Percentiles rank a stretch among this genome's conserved stretches.
Conservation (phyloP, 2,888 invertebrate genomes). For the Amblyteles armatorius region DNA sequence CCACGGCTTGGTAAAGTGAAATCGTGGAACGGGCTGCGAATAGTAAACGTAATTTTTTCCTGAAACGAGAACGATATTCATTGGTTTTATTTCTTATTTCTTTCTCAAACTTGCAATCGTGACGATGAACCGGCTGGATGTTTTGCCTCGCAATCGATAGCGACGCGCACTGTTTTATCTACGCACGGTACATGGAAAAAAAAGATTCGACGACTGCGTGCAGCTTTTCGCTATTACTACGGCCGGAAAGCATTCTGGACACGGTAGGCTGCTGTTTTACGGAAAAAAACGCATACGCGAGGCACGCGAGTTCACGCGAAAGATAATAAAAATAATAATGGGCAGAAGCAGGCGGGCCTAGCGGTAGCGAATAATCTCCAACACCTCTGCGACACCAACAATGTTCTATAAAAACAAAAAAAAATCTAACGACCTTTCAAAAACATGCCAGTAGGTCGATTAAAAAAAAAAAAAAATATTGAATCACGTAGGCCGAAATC, state of each 20-base stretch:
- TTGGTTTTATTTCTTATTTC: slow-evolving; percentile 41
- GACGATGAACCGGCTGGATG: background rate
- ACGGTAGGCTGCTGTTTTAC: background rate
- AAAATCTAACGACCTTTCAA: slow-evolving; percentile 47
- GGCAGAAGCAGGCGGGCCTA: slow-evolving; percentile 32
- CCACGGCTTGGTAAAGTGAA: slow-evolving; percentile 84
- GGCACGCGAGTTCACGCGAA: slow-evolving; percentile 4
- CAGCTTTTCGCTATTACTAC: background rate
- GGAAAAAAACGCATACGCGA: background rate
- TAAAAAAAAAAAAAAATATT: slow-evolving; percentile 36
- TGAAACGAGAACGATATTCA: slow-evolving; percentile 78
- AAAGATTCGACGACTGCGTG: background rate
- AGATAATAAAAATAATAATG: slow-evolving; percentile 11
- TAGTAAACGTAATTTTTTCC: slow-evolving; percentile 83
- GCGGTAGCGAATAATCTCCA: slow-evolving; percentile 34
- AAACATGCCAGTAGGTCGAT: slow-evolving; percentile 59
- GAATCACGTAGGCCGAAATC: slow-evolving; percentile 46
- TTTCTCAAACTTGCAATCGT: slow-evolving; percentile 6
- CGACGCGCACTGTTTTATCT: slow-evolving; percentile 6
- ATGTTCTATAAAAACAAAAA: slow-evolving; percentile 33
- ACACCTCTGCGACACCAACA: slow-evolving; percentile 28
- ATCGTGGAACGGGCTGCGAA: slow-evolving; percentile 84
- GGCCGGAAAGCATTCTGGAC: background rate
- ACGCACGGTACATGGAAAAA: background rate
- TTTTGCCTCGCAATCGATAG: background rate